A percentile compares a stretch with the other conserved stretches of the same genome.
Conservation (phyloP, 2,113 vertebrate species). For the Plecturocebus donacophilus region DNA sequence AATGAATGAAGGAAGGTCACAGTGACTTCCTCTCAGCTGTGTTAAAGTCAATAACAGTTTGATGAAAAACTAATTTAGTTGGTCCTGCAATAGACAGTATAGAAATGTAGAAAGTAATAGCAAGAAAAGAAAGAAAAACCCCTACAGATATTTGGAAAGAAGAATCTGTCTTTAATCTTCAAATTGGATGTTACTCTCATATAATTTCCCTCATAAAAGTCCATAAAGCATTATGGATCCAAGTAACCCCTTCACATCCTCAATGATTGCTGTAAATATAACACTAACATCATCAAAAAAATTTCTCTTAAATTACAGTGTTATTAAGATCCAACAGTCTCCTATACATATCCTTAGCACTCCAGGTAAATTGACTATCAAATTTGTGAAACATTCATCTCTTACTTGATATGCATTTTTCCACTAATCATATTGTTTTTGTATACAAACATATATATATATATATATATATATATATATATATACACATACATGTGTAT, state of each 20-base stretch:
- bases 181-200: neutral
- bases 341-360: neutral
- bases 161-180: neutral
- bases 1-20: neutral
- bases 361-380: neutral
- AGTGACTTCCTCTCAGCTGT: neutral
- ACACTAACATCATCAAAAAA: neutral
- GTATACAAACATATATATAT: rapidly evolving
- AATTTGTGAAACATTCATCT: neutral
- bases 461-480: neutral
- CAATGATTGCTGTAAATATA: neutral
- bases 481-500: neutral
- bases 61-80: neutral
- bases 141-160: neutral
- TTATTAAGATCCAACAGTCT: neutral
- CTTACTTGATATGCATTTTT: neutral
- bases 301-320: conserved; percentile 26
- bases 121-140: neutral
- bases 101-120: neutral
- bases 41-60: neutral
- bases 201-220: neutral
- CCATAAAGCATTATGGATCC: neutral
- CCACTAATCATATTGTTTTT: neutral
- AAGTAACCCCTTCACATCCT: neutral
- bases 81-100: neutral